Conservation (phyloP, 37 sponge, comb jelly and placozoan species). For the Beroe forskalii region DNA sequence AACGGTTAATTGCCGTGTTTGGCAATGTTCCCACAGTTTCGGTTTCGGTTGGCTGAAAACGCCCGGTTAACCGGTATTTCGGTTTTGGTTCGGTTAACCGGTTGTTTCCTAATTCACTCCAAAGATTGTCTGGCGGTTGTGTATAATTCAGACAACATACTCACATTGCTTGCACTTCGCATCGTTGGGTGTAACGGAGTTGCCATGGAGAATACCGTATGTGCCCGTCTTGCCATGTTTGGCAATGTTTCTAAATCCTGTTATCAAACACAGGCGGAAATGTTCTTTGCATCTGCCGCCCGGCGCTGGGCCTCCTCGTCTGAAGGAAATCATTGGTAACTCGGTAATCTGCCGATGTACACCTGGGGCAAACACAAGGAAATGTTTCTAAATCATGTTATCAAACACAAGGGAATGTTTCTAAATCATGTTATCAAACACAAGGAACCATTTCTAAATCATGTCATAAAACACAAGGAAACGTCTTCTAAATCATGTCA, state of each 20-base stretch:
- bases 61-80: too few relatives aligned
- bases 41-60: too few relatives aligned
- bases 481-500: background rate
- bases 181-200: slow-evolving; percentile 58
- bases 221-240: slow-evolving; percentile 47
- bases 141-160: too few relatives aligned
- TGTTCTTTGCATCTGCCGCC: slow-evolving; percentile 42
- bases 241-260: background rate
- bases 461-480: slow-evolving; percentile 4
- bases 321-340: background rate
- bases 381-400: background rate
- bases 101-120: too few relatives aligned
- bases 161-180: slow-evolving; percentile 49
- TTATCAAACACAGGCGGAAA: slow-evolving; percentile 25
- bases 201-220: slow-evolving; percentile 51
- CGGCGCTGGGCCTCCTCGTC: slow-evolving; percentile 26
- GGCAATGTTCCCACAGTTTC: too few relatives aligned
- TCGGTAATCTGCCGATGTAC: too few relatives aligned
- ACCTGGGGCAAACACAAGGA: too few relatives aligned
- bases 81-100: too few relatives aligned
- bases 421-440: background rate
- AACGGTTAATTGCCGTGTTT: too few relatives aligned
- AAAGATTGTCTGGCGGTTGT: too few relatives aligned
- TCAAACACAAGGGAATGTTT: slow-evolving; percentile 8
- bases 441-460: background rate